Evolutionary conservation across 2,113 vertebrate species (phyloP).

Genomic region (Phrynosoma blainvillii): DNA sequence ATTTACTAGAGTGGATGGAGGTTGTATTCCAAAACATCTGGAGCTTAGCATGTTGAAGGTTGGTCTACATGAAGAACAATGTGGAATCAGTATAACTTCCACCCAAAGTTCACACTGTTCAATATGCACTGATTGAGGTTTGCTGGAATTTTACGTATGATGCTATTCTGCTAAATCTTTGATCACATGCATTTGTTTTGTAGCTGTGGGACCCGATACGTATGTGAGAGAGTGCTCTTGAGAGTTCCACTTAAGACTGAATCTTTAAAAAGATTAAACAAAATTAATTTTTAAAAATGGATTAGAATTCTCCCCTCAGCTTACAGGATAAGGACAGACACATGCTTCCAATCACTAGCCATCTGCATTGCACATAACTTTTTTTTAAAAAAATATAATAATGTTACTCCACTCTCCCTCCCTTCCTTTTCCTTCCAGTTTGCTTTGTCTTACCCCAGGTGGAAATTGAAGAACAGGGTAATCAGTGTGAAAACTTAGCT

Average conservation of each 20-base stretch:
- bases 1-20: too few relatives aligned
- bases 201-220: background rate
- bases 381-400: too few relatives aligned
- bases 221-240: background rate
- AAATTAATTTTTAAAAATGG: background rate
- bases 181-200: background rate
- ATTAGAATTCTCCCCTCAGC: background rate
- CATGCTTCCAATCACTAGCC: background rate
- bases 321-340: background rate
- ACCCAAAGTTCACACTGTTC: background rate
- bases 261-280: background rate
- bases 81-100: background rate
- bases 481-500: conserved; percentile 90
- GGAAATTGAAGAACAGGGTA: conserved; percentile 91
- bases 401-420: background rate
- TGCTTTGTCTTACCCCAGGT: conserved; percentile 87
- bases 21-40: too few relatives aligned
- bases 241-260: background rate
- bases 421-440: background rate
- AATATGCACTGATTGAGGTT: background rate
- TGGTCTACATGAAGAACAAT: background rate
- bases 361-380: background rate
- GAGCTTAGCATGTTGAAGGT: too few relatives aligned
- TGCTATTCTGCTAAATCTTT: background rate
- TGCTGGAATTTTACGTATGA: background rate